phyloP scores from a whole-genome alignment of 2,797 vertebrate genomes.

The Alosa sapidissima region DNA sequence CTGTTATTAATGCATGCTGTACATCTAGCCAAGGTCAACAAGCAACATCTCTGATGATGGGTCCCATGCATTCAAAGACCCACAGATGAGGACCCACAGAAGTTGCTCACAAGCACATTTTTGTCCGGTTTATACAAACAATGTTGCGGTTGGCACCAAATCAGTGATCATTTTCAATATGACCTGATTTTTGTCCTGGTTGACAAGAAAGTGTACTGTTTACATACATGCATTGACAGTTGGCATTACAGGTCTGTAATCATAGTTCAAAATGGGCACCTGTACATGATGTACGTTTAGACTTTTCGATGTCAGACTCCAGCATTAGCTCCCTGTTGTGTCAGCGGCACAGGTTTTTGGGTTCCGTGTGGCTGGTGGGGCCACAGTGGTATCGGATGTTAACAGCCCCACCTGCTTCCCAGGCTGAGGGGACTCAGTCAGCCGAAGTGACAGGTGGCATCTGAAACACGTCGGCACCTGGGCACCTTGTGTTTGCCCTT shows the following conservation, averaged over 20 bases:
- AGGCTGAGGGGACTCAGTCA: slow-evolving; percentile 2
- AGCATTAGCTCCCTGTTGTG: background rate
- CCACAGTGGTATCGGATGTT: background rate
- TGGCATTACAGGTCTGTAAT: background rate
- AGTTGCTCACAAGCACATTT: no score
- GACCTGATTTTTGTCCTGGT: no score
- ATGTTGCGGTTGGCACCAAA: no score
- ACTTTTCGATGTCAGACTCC: no score
- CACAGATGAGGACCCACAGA: background rate
- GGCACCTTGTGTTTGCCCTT: background rate
- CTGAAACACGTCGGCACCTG: background rate
- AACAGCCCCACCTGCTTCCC: background rate
- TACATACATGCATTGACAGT: background rate
- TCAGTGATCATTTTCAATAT: no score
- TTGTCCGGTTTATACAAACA: no score
- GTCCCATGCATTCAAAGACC: background rate
- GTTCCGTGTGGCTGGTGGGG: background rate
- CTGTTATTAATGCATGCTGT: background rate
- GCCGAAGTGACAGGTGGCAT: background rate
- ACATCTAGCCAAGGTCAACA: background rate
- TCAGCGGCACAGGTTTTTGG: background rate
- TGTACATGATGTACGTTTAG: background rate
- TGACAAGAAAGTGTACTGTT: no score
- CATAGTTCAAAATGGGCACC: background rate
- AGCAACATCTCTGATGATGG: background rate